Evolutionary conservation across 2,797 vertebrate genomes (phyloP).

Genomic region (Falco berigora): DNA sequence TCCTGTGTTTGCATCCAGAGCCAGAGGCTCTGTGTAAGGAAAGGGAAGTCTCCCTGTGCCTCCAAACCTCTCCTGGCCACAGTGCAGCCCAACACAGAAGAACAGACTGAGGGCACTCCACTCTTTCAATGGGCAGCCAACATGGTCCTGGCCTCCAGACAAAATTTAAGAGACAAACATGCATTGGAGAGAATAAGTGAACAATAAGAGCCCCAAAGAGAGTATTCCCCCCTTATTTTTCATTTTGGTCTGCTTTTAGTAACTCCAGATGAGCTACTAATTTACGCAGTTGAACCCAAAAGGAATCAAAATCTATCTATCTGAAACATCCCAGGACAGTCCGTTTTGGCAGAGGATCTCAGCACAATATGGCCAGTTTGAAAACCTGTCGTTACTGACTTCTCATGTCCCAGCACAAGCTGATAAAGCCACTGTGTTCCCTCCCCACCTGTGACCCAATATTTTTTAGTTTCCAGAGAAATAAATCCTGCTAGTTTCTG

Average conservation of each 20-base stretch:
- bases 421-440: not conserved
- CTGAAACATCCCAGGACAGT: not conserved
- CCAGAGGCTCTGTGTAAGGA: not conserved
- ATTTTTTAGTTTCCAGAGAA: not conserved
- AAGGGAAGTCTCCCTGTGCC: not conserved
- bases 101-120: not conserved
- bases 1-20: not conserved
- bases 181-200: not conserved
- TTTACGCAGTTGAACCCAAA: not conserved
- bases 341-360: not conserved
- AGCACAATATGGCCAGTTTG: not conserved
- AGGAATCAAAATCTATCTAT: not conserved
- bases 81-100: not conserved
- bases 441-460: not conserved
- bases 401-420: not conserved
- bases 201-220: not conserved
- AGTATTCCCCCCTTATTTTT: not conserved
- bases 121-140: not conserved
- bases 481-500: not conserved
- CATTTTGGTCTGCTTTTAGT: not conserved
- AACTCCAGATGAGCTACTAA: not conserved
- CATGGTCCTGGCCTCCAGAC: not conserved
- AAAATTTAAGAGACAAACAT: not conserved
- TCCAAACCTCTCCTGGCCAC: not conserved
- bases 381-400: not conserved